phyloP scores from a whole-genome alignment of 30 jellyfish, hydroid and myxozoan genomes.

The Aurelia coerulea region DNA sequence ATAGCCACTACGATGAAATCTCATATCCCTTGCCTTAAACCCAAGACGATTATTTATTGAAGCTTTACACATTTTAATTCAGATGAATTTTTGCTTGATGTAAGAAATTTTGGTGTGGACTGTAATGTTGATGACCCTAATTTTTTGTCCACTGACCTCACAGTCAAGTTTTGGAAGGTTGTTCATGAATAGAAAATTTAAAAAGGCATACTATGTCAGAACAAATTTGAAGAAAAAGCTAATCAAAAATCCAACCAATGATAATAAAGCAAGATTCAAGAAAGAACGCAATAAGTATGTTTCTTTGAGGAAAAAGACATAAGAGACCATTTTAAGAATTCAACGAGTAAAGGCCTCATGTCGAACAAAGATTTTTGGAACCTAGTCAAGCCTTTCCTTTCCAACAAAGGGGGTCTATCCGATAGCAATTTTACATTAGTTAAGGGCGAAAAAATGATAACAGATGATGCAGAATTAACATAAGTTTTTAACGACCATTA shows the following conservation, averaged over 20 bases:
- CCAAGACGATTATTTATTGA: no score
- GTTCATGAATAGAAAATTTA: not conserved
- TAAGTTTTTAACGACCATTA: slow-evolving; percentile 25
- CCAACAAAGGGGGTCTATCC: not conserved
- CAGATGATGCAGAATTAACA: not conserved
- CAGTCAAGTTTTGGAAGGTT: no score
- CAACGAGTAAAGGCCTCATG: no score
- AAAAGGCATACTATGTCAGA: slow-evolving; percentile 11
- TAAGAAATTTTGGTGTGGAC: no score
- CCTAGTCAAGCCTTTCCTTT: no score
- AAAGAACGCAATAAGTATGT: not conserved
- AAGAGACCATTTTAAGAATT: not conserved
- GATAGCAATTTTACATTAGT: slow-evolving; percentile 17
- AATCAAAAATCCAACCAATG: slow-evolving; percentile 15
- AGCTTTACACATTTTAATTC: no score
- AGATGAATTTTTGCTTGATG: no score
- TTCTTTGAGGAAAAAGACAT: not conserved
- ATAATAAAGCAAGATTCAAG: not conserved
- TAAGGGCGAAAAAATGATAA: not conserved
- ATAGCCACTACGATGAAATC: no score
- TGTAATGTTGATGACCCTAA: no score
- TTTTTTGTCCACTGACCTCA: no score
- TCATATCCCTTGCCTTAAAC: no score
- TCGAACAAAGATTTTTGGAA: no score
- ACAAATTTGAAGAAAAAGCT: slow-evolving; percentile 2